Percentiles rank a stretch among this genome's conserved stretches.
Evolutionary conservation across 53 echinoderm and acorn worm species (phyloP).

Genomic region (Holothuria leucospilota): DNA sequence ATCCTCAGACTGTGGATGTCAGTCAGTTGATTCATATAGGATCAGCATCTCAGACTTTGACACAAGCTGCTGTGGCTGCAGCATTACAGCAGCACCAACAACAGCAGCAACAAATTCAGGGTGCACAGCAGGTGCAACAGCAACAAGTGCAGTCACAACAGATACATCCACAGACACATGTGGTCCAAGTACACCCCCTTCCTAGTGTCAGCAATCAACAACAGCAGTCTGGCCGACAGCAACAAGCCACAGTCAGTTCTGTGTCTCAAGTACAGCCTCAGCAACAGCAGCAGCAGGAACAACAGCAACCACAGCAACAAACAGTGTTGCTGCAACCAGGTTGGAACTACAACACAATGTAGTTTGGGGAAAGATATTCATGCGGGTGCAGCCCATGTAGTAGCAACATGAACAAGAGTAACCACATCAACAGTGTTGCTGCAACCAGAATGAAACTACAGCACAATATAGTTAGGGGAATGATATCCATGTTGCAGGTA

Average conservation of each 20-base stretch:
- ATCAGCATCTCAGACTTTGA: conserved; percentile 68
- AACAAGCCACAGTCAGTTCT: background rate
- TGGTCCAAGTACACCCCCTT: conserved; percentile 20
- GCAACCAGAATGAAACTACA: conserved; percentile 3
- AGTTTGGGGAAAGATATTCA: background rate
- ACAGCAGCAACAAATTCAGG: conserved; percentile 61
- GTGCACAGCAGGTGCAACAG: conserved; percentile 37
- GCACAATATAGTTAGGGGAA: background rate
- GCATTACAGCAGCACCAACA: conserved; percentile 57
- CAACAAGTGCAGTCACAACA: conserved; percentile 68
- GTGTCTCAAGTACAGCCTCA: background rate
- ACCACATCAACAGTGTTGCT: conserved; percentile 12
- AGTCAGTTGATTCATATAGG: conserved; percentile 64
- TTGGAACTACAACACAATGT: conserved; percentile 15
- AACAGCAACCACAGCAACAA: conserved; percentile 32
- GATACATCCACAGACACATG: conserved; percentile 49
- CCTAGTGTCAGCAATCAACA: conserved; percentile 6
- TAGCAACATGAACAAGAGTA: background rate
- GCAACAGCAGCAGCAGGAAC: conserved; percentile 15
- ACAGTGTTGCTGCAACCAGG: background rate
- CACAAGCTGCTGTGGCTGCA: conserved; percentile 70
- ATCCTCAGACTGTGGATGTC: conserved; percentile 57
- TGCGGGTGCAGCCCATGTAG: background rate
- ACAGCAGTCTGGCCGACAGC: conserved; percentile 6
- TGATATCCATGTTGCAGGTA: background rate